Base-by-base conservation (phyloP, 2,797 vertebrate genomes). In the Dermochelys coriacea region DNA sequence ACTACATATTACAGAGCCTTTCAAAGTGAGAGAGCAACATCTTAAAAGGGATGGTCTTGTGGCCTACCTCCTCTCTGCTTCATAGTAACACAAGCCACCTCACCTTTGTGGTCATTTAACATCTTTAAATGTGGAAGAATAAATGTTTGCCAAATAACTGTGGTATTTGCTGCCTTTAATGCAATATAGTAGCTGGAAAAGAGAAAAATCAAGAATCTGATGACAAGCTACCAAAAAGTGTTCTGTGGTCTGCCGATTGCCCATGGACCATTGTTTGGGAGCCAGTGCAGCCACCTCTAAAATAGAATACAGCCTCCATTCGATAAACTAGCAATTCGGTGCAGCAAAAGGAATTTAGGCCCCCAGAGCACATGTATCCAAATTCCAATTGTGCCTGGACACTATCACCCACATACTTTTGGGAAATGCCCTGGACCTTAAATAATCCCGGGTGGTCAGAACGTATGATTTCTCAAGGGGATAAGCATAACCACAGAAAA, bases 391-490 rank as follows among this genome's bases (percentile, higher is more conserved):
- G 14, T 78, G 83, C 4, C 87, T 89, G 23, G 2, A 50, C 55
- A 61, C n/a, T 27, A 25, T 57, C 45, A 74, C 37, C 93, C 87
- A 86, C 86, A 74, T 54, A 45, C 45, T n/a, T 85, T 68, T 12
- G 61, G 75, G 82, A 94, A 94, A 89, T 0, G n/a, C 25, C 37
- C 84, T 88, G n/a, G 25, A 50, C 52, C 52, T 86, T 47, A 79
- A n/a, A 59, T 45, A 47, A 90, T 27, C 84, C 84, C 79, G 84
- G 51, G 64, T 47, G 61, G 82, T 74, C 54, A 90, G 86, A 85
- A 87, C 51, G 41, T 85, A 94, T 77, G 50, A 89, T 82, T 79
- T 95, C 49, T 87, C 89, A 83, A 16, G 68, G 51, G 94, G 93
- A 90, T 82, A 1, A 89, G 86, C 86, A 90, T 94, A 47, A 59